phyloP scores from a whole-genome alignment of 1,140 invertebrate species.

The Manduca sexta region DNA sequence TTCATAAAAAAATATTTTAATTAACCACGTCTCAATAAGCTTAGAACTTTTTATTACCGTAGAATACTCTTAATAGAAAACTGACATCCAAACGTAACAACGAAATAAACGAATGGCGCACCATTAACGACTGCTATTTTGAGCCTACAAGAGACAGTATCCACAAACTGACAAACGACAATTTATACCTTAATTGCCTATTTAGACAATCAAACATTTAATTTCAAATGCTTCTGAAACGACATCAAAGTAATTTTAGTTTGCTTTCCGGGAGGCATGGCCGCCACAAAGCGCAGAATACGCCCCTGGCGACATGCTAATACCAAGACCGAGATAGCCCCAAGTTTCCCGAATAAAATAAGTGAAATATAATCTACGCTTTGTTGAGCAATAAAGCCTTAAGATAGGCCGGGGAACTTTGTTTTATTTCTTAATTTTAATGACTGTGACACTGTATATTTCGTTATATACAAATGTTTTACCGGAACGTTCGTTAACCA shows the following conservation, averaged over 20 bases:
- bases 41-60: too few relatives aligned
- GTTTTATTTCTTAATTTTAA: slow-evolving; percentile 14
- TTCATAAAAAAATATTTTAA: too few relatives aligned
- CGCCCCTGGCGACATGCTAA: slow-evolving; percentile 11
- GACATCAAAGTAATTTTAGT: neutral
- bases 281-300: neutral
- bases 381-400: slow-evolving; percentile 14
- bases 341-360: slow-evolving; percentile 22
- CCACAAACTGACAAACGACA: neutral
- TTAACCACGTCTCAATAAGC: too few relatives aligned
- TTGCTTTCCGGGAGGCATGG: too few relatives aligned
- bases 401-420: slow-evolving; percentile 9
- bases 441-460: neutral
- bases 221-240: neutral
- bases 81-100: too few relatives aligned
- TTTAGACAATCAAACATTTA: neutral
- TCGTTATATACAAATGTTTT: neutral
- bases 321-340: slow-evolving; percentile 8
- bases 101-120: too few relatives aligned
- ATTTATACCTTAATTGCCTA: neutral
- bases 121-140: too few relatives aligned
- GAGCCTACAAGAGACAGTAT: too few relatives aligned
- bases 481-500: too few relatives aligned
- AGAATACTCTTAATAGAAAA: too few relatives aligned
- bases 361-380: slow-evolving; percentile 25